A percentile compares a stretch with the other conserved stretches of the same genome.
phyloP scores from a whole-genome alignment of 2,113 vertebrate species.

The Callorhinus ursinus region DNA sequence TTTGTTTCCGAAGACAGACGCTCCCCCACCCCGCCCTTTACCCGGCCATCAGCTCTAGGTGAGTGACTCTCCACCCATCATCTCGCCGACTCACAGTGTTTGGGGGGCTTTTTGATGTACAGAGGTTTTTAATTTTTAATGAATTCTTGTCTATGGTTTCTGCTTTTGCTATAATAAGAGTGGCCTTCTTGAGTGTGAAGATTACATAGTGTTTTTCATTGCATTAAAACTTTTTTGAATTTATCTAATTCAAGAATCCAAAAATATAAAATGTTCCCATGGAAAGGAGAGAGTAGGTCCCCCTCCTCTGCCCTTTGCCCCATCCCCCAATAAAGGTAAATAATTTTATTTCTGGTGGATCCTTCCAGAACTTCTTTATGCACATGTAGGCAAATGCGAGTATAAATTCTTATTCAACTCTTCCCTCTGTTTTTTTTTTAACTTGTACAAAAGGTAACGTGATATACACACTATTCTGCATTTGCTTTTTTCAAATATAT shows the following conservation, averaged over 20 bases:
- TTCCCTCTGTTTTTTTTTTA: background rate
- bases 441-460: background rate
- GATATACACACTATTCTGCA: background rate
- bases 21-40: background rate
- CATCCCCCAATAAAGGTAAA: background rate
- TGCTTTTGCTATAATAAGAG: background rate
- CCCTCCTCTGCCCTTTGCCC: background rate
- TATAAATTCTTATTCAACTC: background rate
- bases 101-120: background rate
- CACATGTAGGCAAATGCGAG: background rate
- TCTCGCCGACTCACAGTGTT: background rate
- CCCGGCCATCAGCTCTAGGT: background rate
- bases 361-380: conserved; percentile 20
- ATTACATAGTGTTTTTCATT: background rate
- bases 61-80: background rate
- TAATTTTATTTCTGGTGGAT: conserved; percentile 39
- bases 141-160: background rate
- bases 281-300: background rate
- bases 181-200: background rate
- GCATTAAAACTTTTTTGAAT: background rate
- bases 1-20: background rate
- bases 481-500: conserved; percentile 1
- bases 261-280: background rate
- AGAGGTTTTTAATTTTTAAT: background rate
- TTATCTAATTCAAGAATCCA: background rate